These are phyloP conservation scores for Esox masquinongy DNA, from an alignment of 2,797 vertebrate species.

Conservation along the genomic window DNA sequence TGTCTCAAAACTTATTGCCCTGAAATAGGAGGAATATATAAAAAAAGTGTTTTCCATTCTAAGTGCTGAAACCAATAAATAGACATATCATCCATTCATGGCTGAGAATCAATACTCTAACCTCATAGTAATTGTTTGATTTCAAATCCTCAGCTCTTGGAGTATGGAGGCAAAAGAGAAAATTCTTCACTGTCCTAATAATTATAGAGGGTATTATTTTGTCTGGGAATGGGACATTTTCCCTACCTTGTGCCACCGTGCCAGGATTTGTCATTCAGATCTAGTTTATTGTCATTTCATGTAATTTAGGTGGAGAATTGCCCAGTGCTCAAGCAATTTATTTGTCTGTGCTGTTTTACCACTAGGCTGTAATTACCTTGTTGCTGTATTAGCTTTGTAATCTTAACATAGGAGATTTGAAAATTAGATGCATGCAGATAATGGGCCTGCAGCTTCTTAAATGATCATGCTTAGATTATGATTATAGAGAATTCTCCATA, in stretches of 20 bases:
- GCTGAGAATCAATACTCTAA: background rate
- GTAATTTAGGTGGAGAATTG: conserved; percentile 19
- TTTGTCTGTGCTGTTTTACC: conserved; percentile 32
- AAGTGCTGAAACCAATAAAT: too few species aligned
- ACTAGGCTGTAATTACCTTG: conserved; percentile 41
- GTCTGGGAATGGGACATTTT: conserved; percentile 22
- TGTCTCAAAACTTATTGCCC: too few species aligned
- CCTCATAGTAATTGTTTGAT: too few species aligned
- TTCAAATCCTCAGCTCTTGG: too few species aligned
- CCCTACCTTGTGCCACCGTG: conserved; percentile 20
- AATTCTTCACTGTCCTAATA: too few species aligned
- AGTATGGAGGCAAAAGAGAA: too few species aligned
- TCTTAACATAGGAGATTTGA: conserved; percentile 36
- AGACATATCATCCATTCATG: too few species aligned
- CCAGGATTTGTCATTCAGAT: conserved; percentile 28
- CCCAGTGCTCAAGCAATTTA: conserved; percentile 31
- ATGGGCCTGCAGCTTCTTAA: conserved; percentile 29
- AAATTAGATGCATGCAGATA: conserved; percentile 22
- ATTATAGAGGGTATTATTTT: background rate
- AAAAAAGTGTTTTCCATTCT: too few species aligned
- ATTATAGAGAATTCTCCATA: conserved; percentile 28
- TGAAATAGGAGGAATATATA: too few species aligned
- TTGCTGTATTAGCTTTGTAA: conserved; percentile 48
- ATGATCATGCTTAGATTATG: conserved; percentile 30
- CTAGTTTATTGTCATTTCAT: conserved; percentile 29